Evolutionary conservation across 1,140 invertebrate species (phyloP).

Genomic region (Olivierus martensii): DNA sequence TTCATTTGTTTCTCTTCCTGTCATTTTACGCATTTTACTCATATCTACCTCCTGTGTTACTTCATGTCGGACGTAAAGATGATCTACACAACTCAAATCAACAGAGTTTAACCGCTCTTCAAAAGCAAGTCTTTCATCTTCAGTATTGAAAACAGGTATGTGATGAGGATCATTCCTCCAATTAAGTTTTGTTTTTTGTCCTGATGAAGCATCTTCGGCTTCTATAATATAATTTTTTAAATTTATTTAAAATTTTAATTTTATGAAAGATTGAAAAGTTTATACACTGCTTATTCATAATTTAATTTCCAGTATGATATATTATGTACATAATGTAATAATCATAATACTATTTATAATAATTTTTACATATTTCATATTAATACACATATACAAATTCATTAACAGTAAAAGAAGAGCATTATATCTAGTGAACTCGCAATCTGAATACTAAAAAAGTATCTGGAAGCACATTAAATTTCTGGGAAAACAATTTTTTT

Average conservation of each 20-base stretch:
- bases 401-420: too few relatives aligned
- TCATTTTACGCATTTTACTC: not conserved
- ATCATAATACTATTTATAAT: too few relatives aligned
- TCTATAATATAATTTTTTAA: too few relatives aligned
- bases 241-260: not conserved
- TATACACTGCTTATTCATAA: too few relatives aligned
- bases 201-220: not conserved
- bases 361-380: too few relatives aligned
- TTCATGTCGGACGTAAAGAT: not conserved
- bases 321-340: too few relatives aligned
- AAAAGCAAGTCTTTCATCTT: constrained; percentile 12
- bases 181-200: not conserved
- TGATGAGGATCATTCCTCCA: constrained; percentile 8
- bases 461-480: too few relatives aligned
- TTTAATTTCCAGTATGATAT: too few relatives aligned
- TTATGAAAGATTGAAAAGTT: not conserved
- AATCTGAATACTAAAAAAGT: too few relatives aligned
- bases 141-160: constrained; percentile 10
- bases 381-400: too few relatives aligned
- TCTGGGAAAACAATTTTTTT: too few relatives aligned
- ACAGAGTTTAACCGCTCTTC: constrained; percentile 15
- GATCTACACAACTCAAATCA: constrained; percentile 15
- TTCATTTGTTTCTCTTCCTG: not conserved
- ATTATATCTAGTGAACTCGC: too few relatives aligned
- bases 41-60: constrained; percentile 1